Evolutionary conservation across 2,113 vertebrate species (phyloP).

Genomic region (Alosa alosa): DNA sequence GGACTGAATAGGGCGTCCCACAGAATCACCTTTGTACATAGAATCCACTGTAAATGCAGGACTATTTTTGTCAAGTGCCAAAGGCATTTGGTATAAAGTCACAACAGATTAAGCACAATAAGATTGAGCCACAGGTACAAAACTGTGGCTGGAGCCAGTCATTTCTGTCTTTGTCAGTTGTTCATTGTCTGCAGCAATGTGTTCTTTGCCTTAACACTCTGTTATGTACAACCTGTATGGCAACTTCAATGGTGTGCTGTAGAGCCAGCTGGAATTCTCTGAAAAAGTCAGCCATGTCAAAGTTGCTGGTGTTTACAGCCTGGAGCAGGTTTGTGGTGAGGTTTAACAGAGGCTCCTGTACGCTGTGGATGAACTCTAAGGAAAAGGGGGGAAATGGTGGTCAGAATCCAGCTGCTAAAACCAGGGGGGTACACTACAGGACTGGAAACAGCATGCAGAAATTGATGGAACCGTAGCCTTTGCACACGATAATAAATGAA

Average conservation of each 20-base stretch:
- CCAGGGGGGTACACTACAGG: not conserved
- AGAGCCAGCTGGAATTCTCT: slow-evolving; percentile 50
- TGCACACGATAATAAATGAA: not conserved
- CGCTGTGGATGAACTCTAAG: slow-evolving; percentile 56
- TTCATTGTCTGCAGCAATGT: too few species aligned
- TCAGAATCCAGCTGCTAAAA: not conserved
- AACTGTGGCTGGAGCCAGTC: too few species aligned
- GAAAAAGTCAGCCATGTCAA: slow-evolving; percentile 43
- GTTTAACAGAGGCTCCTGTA: slow-evolving; percentile 54
- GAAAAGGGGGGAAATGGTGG: slow-evolving; percentile 8
- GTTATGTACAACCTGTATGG: slow-evolving; percentile 58
- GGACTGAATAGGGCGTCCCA: too few species aligned
- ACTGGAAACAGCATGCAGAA: not conserved
- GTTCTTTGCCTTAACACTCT: too few species aligned
- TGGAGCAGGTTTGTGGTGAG: slow-evolving; percentile 49
- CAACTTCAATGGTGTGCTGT: slow-evolving; percentile 47
- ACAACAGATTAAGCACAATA: too few species aligned
- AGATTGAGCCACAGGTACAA: too few species aligned
- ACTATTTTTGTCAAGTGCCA: too few species aligned
- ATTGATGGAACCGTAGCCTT: not conserved
- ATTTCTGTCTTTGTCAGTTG: too few species aligned
- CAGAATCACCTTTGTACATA: too few species aligned
- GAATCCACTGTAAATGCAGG: too few species aligned
- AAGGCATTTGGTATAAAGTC: too few species aligned
- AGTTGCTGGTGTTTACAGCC: slow-evolving; percentile 48